Evolutionary conservation across 2,888 invertebrate genomes (phyloP).

Genomic region (Drymonia ruficornis): DNA sequence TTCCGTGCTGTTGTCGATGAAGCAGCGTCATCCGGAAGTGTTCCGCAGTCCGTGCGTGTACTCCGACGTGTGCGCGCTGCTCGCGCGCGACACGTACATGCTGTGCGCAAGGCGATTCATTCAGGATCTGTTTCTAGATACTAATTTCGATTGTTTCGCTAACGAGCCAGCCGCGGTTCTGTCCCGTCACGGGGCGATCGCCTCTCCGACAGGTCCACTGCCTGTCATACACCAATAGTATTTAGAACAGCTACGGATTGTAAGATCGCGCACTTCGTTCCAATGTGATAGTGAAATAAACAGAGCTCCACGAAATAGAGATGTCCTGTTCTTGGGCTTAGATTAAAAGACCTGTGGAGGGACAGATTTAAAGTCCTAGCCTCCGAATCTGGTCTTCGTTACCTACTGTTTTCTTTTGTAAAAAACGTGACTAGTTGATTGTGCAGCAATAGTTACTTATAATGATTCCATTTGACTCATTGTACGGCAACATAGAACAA

Average conservation of each 20-base stretch:
- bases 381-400: not conserved
- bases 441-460: not conserved
- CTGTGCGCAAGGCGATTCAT: conserved; percentile 93
- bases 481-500: not conserved
- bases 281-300: not conserved
- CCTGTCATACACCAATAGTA: conserved; percentile 31
- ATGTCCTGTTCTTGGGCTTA: not conserved
- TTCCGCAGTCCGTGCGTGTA: conserved; percentile 96
- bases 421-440: not conserved
- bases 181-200: conserved; percentile 48
- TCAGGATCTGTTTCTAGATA: conserved; percentile 96
- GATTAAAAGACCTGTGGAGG: not conserved
- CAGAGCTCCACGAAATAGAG: not conserved
- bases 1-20: conserved; percentile 90
- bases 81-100: conserved; percentile 92
- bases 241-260: conserved; percentile 13
- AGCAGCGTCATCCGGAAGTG: conserved; percentile 89
- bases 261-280: conserved; percentile 11
- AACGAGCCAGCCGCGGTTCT: conserved; percentile 80
- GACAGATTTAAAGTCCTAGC: no score
- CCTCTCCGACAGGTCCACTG: conserved; percentile 22
- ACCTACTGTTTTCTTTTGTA: not conserved
- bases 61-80: conserved; percentile 93
- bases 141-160: conserved; percentile 88
- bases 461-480: not conserved